Percentiles rank a stretch among this genome's conserved stretches.
phyloP scores from a whole-genome alignment of 2,888 invertebrate species.

The Flabesymbios commensalis region DNA sequence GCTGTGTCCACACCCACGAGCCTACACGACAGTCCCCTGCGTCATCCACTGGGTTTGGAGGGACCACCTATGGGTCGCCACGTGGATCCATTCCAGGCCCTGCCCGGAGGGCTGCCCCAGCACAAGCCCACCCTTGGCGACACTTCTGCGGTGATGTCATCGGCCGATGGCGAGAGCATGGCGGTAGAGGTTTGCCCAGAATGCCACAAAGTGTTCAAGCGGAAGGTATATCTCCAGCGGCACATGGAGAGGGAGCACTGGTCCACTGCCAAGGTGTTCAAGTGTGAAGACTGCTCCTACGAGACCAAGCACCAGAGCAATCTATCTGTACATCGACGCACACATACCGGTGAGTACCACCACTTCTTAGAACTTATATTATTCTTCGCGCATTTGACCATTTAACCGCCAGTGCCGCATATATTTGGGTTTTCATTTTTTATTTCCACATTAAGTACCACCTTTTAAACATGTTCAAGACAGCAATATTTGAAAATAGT shows the following conservation, averaged over 20 bases:
- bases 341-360: conserved; percentile 56
- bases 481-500: no score
- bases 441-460: no score
- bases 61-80: neutral
- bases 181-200: conserved; percentile 32
- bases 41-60: neutral
- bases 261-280: conserved; percentile 60
- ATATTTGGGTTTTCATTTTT: no score
- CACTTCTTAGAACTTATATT: no score
- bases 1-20: neutral
- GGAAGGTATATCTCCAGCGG: conserved; percentile 58
- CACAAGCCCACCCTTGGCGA: neutral
- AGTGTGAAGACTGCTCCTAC: conserved; percentile 60
- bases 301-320: conserved; percentile 62
- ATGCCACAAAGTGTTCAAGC: conserved; percentile 45
- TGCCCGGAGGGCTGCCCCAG: neutral
- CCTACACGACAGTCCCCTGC: neutral
- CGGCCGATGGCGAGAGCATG: neutral
- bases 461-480: no score
- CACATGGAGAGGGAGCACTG: conserved; percentile 60
- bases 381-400: no score
- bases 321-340: conserved; percentile 59
- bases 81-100: neutral
- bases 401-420: no score
- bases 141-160: neutral